Evolutionary conservation across 1,140 invertebrate species (phyloP), one percentile per base, ranked within the genome.

Genomic region (Hyposmocoma kahamanoa): DNA sequence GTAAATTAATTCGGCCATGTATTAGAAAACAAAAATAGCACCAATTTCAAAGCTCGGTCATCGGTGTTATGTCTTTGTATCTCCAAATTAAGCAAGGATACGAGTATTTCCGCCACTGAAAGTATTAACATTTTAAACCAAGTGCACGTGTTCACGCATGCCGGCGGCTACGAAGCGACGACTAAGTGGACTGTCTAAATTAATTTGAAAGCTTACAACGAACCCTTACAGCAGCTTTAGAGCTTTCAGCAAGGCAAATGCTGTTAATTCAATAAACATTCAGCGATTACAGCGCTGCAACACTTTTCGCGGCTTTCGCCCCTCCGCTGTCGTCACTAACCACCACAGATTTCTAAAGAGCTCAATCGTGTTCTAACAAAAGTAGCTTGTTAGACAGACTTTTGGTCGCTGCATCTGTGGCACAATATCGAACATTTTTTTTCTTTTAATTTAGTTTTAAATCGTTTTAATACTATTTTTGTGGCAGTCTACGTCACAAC

Each of bases 311-410:
- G 60, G 55, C 56, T 59, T 53, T n/a, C 42, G 32, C 28, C 54
- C 47, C 56, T 58, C 56, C 61, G 53, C 53, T 57, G 55, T 63
- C 58, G 53, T 55, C 60, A 51, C 54, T 50, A 53, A 56, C 59
- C 58, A 50, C 49, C 62, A 55, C 50, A 65, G 56, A 67, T 64
- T 68, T 74, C 69, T 66, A 63, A 72, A 82, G 72, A 82, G 78
- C 78, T 79, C 78, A 82, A 70, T 78, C 74, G 66, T 82, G 75
- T 79, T 70, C 67, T 56, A 72, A 72, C 70, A 74, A 78, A 77
- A 72, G 68, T 59, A 68, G 60, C 67, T 70, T 59, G 63, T 77
- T 75, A 71, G 59, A 66, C 60, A 67, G 61, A 62, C 67, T 77
- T 67, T 70, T 56, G 62, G 51, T 67, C 50, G 56, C 63, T 49